Base-by-base conservation (phyloP, 1,140 invertebrate species). In the Achatina immaculata region DNA sequence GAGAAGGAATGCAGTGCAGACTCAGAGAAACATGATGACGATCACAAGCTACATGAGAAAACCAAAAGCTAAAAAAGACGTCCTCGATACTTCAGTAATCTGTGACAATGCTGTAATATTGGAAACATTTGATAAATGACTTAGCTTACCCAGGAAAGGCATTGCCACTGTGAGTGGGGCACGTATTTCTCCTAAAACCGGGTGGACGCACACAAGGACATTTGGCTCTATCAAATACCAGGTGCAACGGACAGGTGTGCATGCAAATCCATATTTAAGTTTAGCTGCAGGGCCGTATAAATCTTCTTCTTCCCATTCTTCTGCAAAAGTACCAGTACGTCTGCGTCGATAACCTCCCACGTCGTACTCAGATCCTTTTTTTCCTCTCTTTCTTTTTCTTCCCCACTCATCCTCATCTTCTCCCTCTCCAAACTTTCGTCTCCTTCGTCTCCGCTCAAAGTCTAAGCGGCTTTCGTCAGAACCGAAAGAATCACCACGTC, bases 171-270 rank as follows among this genome's bases (percentile, higher is more conserved):
- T 4, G 16, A 62, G 28, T 6, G 1, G 28, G n/a, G 71, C 38
- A 6, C 71, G 71, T 11, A 73, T 73, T 31, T 73, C 71, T 51
- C 71, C 71, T 24, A 73, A 31, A 2, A 73, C n/a, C 11, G 71
- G 71, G 34, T 73, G 71, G 2, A 40, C 28, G 36, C 71, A 73
- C 42, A 73, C 71, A 19, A 73, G 19, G 6, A 73, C 28, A 19
- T 28, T 14, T 4, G 71, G 71, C 43, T 73, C 42, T 21, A 24
- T 43, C 43, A 73, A 31, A 34, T 73, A 73, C 71, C 71, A 73
- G 11, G 16, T 45, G 28, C 71, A 73, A 28, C 16, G 40, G 28
- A 73, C 42, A 21, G 71, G 71, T 3, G 71, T 73, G 3, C 6
- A 1, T 31, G 1, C 19, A 31, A 62, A 62, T 28, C 58, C 58